Evolutionary conservation across 2,888 invertebrate genomes (phyloP).

Genomic region (Hydriomena furcata): DNA sequence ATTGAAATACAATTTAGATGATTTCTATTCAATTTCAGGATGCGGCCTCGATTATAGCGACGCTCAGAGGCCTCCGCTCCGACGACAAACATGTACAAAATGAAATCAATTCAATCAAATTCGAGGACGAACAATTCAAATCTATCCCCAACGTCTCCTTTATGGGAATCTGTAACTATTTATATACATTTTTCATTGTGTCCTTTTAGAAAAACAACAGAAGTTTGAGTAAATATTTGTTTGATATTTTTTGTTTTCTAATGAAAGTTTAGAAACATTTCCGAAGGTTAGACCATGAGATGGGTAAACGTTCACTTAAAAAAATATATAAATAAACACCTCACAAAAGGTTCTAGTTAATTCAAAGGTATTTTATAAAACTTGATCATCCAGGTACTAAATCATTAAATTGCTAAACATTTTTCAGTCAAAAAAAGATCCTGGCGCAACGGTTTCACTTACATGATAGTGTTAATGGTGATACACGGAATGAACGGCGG

Average conservation of each 20-base stretch:
- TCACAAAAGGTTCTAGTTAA: too few relatives aligned
- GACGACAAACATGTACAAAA: conserved; percentile 50
- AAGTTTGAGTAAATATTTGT: conserved; percentile 1
- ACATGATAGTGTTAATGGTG: conserved; percentile 38
- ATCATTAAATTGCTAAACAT: too few relatives aligned
- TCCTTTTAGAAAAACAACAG: conserved; percentile 5
- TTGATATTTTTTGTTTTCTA: background rate
- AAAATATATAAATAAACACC: too few relatives aligned
- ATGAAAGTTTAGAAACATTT: too few relatives aligned
- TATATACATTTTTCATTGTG: conserved; percentile 4
- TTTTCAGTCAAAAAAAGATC: conserved; percentile 49
- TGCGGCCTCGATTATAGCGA: conserved; percentile 49
- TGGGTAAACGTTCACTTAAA: too few relatives aligned
- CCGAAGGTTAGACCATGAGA: too few relatives aligned
- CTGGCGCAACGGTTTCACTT: conserved; percentile 49
- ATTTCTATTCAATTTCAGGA: conserved; percentile 44
- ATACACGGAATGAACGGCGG: conserved; percentile 46
- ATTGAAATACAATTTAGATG: conserved; percentile 3
- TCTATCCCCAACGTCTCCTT: conserved; percentile 54
- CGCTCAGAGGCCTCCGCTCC: conserved; percentile 51
- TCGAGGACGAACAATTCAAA: conserved; percentile 53
- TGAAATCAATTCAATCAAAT: conserved; percentile 51
- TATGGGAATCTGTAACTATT: conserved; percentile 53
- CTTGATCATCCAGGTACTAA: too few relatives aligned
- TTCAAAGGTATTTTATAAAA: too few relatives aligned